Conservation (phyloP, 2,113 vertebrate genomes). For the Strix uralensis region DNA sequence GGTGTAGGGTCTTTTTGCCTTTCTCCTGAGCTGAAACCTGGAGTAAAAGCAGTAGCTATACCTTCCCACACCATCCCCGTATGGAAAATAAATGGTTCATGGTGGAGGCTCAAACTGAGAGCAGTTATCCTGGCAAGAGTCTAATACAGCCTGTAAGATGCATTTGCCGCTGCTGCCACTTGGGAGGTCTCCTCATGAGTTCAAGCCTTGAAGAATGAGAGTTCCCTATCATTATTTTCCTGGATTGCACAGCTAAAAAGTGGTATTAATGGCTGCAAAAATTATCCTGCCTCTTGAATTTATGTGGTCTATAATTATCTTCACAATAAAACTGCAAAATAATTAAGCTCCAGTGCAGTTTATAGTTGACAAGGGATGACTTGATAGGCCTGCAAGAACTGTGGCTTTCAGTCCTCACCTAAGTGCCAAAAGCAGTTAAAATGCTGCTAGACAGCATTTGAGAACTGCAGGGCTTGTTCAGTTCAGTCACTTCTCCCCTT, state of each 20-base stretch:
- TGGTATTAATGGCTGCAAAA: neutral
- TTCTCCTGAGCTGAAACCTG: neutral
- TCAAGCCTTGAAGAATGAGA: neutral
- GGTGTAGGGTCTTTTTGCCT: neutral
- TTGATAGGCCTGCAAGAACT: neutral
- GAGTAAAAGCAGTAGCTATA: neutral
- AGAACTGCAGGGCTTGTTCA: neutral
- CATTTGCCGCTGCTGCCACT: neutral
- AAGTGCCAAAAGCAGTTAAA: neutral
- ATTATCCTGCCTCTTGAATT: constrained; percentile 7
- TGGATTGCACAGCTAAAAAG: constrained; percentile 11
- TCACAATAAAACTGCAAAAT: constrained; percentile 3
- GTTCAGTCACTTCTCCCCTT: neutral
- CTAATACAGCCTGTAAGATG: neutral
- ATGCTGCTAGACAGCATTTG: neutral
- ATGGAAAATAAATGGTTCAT: neutral
- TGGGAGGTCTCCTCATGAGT: constrained; percentile 18
- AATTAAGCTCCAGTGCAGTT: constrained; percentile 17
- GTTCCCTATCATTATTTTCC: constrained; percentile 16
- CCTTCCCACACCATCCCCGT: neutral
- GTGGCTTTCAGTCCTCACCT: neutral
- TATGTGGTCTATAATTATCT: constrained; percentile 40
- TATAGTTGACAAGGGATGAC: neutral
- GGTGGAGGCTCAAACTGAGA: neutral
- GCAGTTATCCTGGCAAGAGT: neutral